Evolutionary conservation across 1,140 invertebrate species (phyloP).

Genomic region (Parasteatoda tepidariorum): DNA sequence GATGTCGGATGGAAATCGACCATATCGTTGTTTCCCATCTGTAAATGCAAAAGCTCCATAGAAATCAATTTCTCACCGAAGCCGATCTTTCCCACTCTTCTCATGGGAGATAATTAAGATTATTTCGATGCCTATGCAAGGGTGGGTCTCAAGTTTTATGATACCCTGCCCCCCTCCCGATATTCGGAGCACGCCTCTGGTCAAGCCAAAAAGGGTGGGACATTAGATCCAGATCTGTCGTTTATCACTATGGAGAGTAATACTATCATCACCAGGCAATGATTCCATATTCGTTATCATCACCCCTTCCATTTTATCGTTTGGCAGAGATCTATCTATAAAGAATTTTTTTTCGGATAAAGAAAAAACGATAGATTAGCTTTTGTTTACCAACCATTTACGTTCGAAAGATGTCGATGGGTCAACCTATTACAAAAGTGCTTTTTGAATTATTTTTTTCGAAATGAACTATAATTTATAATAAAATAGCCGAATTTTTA

Average conservation of each 20-base stretch:
- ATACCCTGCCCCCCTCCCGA: no score
- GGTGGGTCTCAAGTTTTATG: background rate
- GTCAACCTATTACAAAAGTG: background rate
- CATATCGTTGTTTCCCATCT: background rate
- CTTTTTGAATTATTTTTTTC: background rate
- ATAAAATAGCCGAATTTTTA: no score
- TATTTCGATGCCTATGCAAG: background rate
- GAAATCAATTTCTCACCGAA: background rate
- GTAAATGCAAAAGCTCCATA: background rate
- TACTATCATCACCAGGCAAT: background rate
- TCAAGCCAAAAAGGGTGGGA: slow-evolving; percentile 12
- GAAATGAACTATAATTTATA: no score
- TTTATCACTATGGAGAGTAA: slow-evolving; percentile 36
- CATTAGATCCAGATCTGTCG: slow-evolving; percentile 7
- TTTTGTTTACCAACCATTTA: background rate
- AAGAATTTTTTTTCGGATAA: background rate
- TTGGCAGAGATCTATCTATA: background rate
- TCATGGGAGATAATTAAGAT: background rate
- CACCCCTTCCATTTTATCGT: background rate
- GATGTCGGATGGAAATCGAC: no score
- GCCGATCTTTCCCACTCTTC: background rate
- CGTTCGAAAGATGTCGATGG: background rate
- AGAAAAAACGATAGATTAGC: background rate
- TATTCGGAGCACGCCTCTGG: background rate
- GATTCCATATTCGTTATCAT: background rate